Evolutionary conservation across 2,888 invertebrate species (phyloP), one percentile per base, ranked within the genome.

Genomic region (Drosophila colorata): DNA sequence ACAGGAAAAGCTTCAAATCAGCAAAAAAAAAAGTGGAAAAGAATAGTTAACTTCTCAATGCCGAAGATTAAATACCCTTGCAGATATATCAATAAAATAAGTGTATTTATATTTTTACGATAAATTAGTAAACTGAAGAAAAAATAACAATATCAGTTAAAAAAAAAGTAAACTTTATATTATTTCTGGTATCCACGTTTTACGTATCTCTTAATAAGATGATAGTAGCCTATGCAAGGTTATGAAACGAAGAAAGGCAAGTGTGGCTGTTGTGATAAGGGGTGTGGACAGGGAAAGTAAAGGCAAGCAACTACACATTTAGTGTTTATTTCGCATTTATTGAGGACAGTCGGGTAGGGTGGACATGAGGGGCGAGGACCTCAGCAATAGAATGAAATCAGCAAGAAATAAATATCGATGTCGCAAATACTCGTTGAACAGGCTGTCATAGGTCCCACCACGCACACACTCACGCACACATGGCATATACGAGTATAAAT

Each of bases 281-380:
- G 11, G 8, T 20, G n/a, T 13, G 60, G 31, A 2, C n/a, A 51
- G 5, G n/a, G 43, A 11, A 28, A 44, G 13, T 44, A 55, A 40
- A 47, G 69, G 55, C 58, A 69, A 66, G 58, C 69, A 84, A 82
- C 82, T 83, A 83, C 74, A 83, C 84, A 83, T 83, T 83, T 83
- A 83, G 88, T 88, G 82, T 88, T 83, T 83, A 83, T 83, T 83
- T 83, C 82, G 88, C 80, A 83, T 88, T 88, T 83, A 88, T 86
- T 87, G 88, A 59, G 83, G 70, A 68, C 69, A 66, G 64, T 56
- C 48, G 46, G 16, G 16, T 13, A 9, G 49, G 48, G 16, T 23
- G 25, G 11, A 13, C 18, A 41, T 59, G 53, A 25, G 33, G 4
- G 33, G 46, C 16, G 53, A 52, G 46, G 64, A n/a, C 28, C 51